Percentiles rank a stretch among this genome's conserved stretches.
phyloP scores from a whole-genome alignment of 2,113 vertebrate species.

The Planiliza haematocheilus region DNA sequence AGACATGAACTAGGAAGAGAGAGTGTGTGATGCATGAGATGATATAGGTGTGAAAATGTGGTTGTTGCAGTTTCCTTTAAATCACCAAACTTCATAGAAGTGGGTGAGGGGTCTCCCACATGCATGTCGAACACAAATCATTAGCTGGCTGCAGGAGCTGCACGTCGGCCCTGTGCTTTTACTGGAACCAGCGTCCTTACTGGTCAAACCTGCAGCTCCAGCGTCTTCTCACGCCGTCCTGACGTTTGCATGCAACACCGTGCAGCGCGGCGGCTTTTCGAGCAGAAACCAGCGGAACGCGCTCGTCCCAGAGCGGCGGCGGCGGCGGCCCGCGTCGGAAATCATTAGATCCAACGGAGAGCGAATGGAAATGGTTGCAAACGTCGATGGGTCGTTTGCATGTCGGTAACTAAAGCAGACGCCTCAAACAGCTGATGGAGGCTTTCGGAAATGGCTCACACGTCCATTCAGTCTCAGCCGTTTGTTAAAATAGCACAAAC shows the following conservation, averaged over 20 bases:
- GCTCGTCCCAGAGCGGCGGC: not conserved
- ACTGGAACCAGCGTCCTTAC: not conserved
- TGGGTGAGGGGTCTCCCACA: conserved; percentile 69
- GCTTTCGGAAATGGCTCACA: too few relatives aligned
- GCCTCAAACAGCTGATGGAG: too few relatives aligned
- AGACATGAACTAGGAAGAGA: conserved; percentile 14
- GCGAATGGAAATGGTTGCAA: conserved; percentile 5
- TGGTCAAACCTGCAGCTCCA: conserved; percentile 9
- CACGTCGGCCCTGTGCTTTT: not conserved
- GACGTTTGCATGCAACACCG: not conserved
- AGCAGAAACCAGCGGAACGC: conserved; percentile 2
- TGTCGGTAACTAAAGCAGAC: too few relatives aligned
- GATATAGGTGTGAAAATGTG: conserved; percentile 79
- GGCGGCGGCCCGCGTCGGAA: conserved; percentile 14
- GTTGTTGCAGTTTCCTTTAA: conserved; percentile 78
- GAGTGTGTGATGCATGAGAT: conserved; percentile 32
- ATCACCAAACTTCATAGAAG: conserved; percentile 77
- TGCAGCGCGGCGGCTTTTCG: not conserved
- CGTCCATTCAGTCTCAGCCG: too few relatives aligned
- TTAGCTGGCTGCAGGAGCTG: not conserved
- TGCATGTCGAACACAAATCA: conserved; percentile 3
- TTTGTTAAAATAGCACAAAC: too few relatives aligned
- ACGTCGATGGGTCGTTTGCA: too few relatives aligned
- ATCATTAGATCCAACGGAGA: conserved; percentile 25
- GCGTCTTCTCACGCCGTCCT: not conserved